These are phyloP conservation scores for Luscinia megarhynchos DNA, from an alignment of 2,797 vertebrate species.

Conservation along the genomic window DNA sequence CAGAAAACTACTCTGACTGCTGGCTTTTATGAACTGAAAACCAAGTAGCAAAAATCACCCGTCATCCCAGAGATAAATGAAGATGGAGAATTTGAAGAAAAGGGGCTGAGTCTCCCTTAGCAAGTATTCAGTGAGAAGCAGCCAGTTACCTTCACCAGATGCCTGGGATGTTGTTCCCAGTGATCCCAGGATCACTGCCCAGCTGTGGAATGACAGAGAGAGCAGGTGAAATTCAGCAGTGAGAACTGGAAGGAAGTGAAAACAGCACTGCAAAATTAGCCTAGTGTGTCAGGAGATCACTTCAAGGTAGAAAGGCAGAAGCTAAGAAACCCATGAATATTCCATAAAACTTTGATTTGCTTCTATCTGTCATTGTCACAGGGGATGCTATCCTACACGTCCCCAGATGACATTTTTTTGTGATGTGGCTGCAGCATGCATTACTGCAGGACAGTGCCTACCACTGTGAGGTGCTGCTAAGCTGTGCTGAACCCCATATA, in stretches of 20 bases:
- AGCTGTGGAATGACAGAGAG: not conserved
- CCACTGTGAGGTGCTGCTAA: not conserved
- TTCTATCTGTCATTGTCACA: not conserved
- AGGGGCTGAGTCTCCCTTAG: not conserved
- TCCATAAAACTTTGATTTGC: not conserved
- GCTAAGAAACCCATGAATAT: not conserved
- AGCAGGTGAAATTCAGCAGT: not conserved
- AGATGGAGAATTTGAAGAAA: not conserved
- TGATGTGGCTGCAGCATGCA: fast-evolving
- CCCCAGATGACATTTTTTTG: not conserved
- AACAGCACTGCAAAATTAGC: not conserved
- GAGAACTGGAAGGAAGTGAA: not conserved
- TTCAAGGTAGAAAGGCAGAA: not conserved
- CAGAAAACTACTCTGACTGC: not conserved
- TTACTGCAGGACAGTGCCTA: not conserved
- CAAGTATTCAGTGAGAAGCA: not conserved
- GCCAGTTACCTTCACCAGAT: not conserved
- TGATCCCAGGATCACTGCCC: not conserved
- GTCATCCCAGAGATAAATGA: not conserved
- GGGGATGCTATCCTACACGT: not conserved
- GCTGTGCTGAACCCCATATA: not conserved
- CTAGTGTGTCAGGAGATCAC: not conserved
- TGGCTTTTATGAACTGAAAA: not conserved
- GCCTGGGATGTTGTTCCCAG: too few species aligned
- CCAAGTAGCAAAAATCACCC: not conserved